Conservation (phyloP, 2,113 vertebrate genomes). For the Dissostichus mawsoni region DNA sequence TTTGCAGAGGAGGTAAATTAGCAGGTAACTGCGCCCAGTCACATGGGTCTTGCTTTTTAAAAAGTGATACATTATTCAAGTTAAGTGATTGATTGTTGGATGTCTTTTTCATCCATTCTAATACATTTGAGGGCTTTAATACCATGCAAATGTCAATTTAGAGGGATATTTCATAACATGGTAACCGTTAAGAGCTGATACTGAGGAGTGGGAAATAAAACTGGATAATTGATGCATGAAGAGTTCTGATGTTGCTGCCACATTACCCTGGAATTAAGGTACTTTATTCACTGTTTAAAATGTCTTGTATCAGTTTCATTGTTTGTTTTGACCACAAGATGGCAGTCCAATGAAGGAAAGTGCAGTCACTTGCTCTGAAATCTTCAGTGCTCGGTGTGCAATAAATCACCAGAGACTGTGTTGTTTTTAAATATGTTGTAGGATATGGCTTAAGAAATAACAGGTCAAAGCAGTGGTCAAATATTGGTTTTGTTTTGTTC, state of each 20-base stretch:
- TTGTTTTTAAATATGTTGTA: background rate
- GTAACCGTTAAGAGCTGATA: background rate
- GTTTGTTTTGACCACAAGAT: conserved; percentile 56
- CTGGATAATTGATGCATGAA: background rate
- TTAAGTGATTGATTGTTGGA: background rate
- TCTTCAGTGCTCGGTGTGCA: background rate
- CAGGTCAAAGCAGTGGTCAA: background rate
- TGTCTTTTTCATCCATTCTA: background rate
- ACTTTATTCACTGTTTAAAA: background rate
- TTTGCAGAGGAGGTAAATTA: background rate
- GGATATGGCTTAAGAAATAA: background rate
- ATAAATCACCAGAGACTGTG: background rate
- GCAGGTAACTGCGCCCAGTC: conserved; percentile 18
- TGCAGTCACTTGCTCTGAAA: background rate
- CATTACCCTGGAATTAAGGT: background rate
- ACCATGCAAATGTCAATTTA: background rate
- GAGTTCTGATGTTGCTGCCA: background rate
- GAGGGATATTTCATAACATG: background rate
- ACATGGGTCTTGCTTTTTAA: no score
- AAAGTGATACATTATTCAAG: no score
- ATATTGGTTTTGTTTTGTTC: background rate
- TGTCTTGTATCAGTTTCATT: background rate
- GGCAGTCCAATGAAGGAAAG: conserved; percentile 34
- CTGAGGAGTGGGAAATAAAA: background rate
- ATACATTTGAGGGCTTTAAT: background rate